These are phyloP conservation scores for Globodera rostochiensis DNA, from an alignment of 1,140 invertebrate genomes.

Conservation along the genomic window DNA sequence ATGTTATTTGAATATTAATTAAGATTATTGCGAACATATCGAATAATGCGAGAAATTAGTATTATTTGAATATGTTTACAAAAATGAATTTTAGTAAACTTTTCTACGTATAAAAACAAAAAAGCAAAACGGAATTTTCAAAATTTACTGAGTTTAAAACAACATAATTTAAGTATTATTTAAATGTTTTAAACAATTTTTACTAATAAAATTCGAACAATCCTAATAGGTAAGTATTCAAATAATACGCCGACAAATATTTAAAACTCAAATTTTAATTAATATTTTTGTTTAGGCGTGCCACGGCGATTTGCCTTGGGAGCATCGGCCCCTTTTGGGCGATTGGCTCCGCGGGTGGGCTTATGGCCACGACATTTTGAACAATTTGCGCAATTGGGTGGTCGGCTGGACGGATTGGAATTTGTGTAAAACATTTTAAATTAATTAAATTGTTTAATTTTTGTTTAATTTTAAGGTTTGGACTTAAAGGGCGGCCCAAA, in stretches of 20 bases:
- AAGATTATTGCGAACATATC: too few species aligned
- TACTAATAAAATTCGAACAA: not conserved
- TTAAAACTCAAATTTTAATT: not conserved
- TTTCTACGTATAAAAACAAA: too few species aligned
- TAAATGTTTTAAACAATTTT: too few species aligned
- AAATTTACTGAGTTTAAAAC: too few species aligned
- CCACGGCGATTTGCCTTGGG: constrained; percentile 25
- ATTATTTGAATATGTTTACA: too few species aligned
- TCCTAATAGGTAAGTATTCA: not conserved
- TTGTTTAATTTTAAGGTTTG: not conserved
- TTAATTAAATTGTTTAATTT: not conserved
- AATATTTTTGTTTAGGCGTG: constrained; percentile 36
- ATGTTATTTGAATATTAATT: too few species aligned
- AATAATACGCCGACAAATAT: not conserved
- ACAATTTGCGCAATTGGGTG: constrained; percentile 40
- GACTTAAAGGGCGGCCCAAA: constrained; percentile 73
- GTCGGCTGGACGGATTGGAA: constrained; percentile 78
- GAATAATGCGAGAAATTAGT: too few species aligned
- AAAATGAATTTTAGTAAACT: too few species aligned
- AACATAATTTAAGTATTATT: too few species aligned
- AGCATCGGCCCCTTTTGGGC: constrained; percentile 39
- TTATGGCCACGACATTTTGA: constrained; percentile 71
- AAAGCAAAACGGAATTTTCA: too few species aligned
- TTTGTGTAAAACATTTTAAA: constrained; percentile 66
- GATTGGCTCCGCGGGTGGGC: constrained; percentile 37